Base-by-base conservation (phyloP, 2,113 vertebrate genomes). In the Podocnemis expansa region DNA sequence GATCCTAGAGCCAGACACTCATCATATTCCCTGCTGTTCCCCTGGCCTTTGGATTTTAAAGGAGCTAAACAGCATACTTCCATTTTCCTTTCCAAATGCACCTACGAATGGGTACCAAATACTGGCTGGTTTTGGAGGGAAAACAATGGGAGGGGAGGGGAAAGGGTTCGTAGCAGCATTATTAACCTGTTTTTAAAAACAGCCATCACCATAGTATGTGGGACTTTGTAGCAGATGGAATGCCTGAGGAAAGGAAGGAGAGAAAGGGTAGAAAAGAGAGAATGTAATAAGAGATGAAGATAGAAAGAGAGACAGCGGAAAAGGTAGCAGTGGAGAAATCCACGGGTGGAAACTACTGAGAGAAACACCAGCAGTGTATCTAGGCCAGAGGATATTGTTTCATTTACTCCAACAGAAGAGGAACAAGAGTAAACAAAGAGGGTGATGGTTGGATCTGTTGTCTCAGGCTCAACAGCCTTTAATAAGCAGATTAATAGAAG, bases 341-440 rank as follows among this genome's bases (percentile, higher is more conserved):
- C 2, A 84, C 87, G 4, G 87, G 89, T 92, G 86, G 89, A 83
- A 96, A 89, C 56, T 91, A 75, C 76, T 29, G 29, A 0, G 84
- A 88, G 94, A 96, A 95, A 90, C 75, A 47, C 89, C 95, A 94
- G 94, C n/a, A 1, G 56, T 52, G 78, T 25, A 0, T 19, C 0
- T 58, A 75, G 78, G 78, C 12, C 4, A 78, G 1, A 22, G 51
- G 91, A 92, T 95, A 78, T 16, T 87, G 67, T 94, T 96, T 97
- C 94, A 0, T 78, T 92, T 73, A 54, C 63, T 60, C 1, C 0
- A 10, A 67, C 38, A 78, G n/a, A 63, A 89, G 10, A 82, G 45
- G 73, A 67, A 22, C 3, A 1, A 80, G 58, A 85, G 54, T 2
- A 41, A 58, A 41, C 0, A 0, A 5, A 5, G 41, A 63, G 52